Evolutionary conservation across 2,888 invertebrate genomes (phyloP), one percentile per base, ranked within the genome.

Genomic region (Eristalinus sepulchralis): DNA sequence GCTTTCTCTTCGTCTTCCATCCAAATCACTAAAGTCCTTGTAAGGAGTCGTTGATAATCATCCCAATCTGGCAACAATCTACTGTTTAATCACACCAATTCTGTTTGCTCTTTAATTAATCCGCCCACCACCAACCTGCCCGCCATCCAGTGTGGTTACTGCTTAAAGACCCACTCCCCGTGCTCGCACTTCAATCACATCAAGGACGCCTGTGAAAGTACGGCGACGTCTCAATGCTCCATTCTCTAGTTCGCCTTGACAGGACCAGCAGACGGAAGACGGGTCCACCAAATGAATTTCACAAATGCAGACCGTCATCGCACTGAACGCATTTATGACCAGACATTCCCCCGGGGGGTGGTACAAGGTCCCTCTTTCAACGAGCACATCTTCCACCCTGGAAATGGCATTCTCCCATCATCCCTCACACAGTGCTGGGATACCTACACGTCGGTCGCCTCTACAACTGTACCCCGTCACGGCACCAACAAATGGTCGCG

Each of bases 401-500:
- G 8, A 47, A 47, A 47, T 47, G 47, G 17, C 47, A 8, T 47
- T 8, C 17, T n/a, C 17, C 47, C 47, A 17, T 47, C 47, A 47
- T 24, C 57, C 33, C 53, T 59, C 20, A 11, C 67, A 39, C 31
- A 57, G 24, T 55, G 55, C 78, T 34, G 17, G 22, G 27, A 57
- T 57, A 22, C 57, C 20, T 20, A 24, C 9, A 63, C 47, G 20
- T 27, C 47, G 5, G 20, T 27, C 47, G 5, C n/a, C 53, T 34
- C 59, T 47, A 66, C 59, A 31, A 22, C 39, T 66, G 24, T 60
- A 60, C 47, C 62, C 20, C 62, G 31, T 17, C 17, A n/a, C 31
- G 33, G 66, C 47, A 20, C 82, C 73, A 85, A 85, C 77, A 78
- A 77, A 78, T 78, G 77, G 82, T 73, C 85, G 82, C 82, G 72